Percentiles rank a stretch among this genome's conserved stretches.
Evolutionary conservation across 2,888 invertebrate genomes (phyloP).

Genomic region (Timema cristinae): DNA sequence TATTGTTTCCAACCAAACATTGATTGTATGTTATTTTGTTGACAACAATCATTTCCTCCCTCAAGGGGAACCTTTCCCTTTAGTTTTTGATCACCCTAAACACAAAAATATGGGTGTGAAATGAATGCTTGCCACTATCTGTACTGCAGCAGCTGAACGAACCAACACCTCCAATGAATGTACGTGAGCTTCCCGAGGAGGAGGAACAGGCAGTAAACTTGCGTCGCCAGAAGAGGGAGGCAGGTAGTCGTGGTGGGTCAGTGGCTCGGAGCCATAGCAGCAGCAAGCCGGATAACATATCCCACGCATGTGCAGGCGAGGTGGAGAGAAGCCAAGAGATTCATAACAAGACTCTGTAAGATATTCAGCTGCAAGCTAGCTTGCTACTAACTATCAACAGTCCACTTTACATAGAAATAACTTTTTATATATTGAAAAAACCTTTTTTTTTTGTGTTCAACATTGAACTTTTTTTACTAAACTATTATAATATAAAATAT

Average conservation of each 20-base stretch:
- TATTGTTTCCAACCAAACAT: too few species aligned
- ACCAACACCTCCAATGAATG: too few species aligned
- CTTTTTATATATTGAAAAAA: background rate
- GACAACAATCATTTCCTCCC: too few species aligned
- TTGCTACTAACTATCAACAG: too few species aligned
- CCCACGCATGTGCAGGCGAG: constrained; percentile 16
- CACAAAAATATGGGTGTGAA: too few species aligned
- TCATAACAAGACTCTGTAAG: constrained; percentile 25
- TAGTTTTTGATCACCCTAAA: too few species aligned
- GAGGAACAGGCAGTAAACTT: constrained; percentile 27
- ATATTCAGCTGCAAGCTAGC: background rate
- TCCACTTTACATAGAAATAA: background rate
- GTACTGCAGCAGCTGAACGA: too few species aligned
- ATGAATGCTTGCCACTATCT: too few species aligned
- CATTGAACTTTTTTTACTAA: background rate
- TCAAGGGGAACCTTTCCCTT: too few species aligned
- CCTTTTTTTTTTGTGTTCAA: background rate
- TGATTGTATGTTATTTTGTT: too few species aligned
- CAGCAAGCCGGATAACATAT: constrained; percentile 26
- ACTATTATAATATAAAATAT: background rate
- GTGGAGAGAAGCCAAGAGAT: constrained; percentile 19
- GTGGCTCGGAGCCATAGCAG: constrained; percentile 18
- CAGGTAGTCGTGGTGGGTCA: background rate
- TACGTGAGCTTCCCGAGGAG: background rate
- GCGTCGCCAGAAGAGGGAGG: constrained; percentile 22